Evolutionary conservation across 1,140 invertebrate species (phyloP), one percentile per base, ranked within the genome.

Genomic region (Helicoverpa armigera): DNA sequence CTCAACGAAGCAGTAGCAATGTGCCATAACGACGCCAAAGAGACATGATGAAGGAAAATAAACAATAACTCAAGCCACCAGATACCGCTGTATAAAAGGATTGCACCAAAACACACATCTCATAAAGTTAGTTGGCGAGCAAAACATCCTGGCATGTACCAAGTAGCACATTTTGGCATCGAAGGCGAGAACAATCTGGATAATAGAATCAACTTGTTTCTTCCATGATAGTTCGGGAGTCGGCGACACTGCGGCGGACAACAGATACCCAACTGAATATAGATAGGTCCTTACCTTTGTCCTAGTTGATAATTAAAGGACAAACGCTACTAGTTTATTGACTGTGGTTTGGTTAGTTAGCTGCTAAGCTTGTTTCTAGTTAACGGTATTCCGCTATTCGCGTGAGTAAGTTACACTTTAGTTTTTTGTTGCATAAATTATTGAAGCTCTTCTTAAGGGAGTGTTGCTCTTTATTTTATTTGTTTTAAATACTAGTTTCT

Each of bases 41-140:
- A 23, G 70, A 18, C 50, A 50, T 48, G 61, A 86, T 86, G 86
- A 86, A 85, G 79, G 79, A 84, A 85, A 89, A 89, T 88, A 89
- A 87, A 88, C 87, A 89, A 89, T 88, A 92, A 88, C 70, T 91
- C 85, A 88, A 80, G 75, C 76, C 85, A 85, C 80, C 83, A 89
- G 87, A 91, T 87, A 90, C 82, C 75, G 86, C 85, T 79, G 82
- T 85, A 89, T 90, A 91, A 94, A 91, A 92, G 89, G 86, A 89
- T 90, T 90, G 90, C 88, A 81, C 88, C 75, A 67, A 88, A 91
- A 87, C 88, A 89, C 88, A 92, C 94, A 91, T 91, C 88, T 94
- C 91, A 89, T 90, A 91, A 94, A 94, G 90, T 94, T 92, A 90
- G 87, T 91, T 91, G 91, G 92, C 90, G 87, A 82, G 85, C 87